phyloP scores from a whole-genome alignment of 2,888 invertebrate species.

The Caenorhabditis zanzibari region DNA sequence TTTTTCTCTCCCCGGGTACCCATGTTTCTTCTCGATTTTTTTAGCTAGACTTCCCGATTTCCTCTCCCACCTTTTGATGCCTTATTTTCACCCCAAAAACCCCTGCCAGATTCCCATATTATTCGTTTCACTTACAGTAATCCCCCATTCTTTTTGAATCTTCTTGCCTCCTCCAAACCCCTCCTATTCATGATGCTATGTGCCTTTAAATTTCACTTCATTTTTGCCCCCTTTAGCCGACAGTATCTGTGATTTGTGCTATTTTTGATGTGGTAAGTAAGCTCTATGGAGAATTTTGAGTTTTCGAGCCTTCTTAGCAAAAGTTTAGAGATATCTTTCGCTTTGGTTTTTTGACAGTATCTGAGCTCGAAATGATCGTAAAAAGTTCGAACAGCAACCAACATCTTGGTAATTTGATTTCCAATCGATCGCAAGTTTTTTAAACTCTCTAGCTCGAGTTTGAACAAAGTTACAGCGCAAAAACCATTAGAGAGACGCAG shows the following conservation, averaged over 20 bases:
- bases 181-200: not conserved
- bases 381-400: too few species aligned
- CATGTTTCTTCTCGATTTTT: not conserved
- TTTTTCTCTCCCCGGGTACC: slow-evolving; percentile 4
- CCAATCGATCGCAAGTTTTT: not conserved
- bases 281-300: too few species aligned
- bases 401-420: not conserved
- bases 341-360: too few species aligned
- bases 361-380: too few species aligned
- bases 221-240: not conserved
- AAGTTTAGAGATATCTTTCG: too few species aligned
- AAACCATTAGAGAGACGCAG: not conserved
- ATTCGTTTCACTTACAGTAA: not conserved
- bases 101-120: slow-evolving; percentile 1
- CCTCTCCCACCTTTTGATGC: not conserved
- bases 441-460: not conserved
- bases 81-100: not conserved
- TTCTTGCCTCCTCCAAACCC: not conserved
- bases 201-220: slow-evolving; percentile 5
- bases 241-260: not conserved
- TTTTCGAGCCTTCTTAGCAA: too few species aligned
- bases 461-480: not conserved
- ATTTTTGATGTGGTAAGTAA: not conserved
- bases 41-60: not conserved
- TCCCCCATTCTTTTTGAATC: too few species aligned